Percentiles rank a stretch among this genome's conserved stretches.
These are phyloP conservation scores for Caerostris extrusa DNA, from an alignment of 1,140 invertebrate genomes.

Conservation along the genomic window DNA sequence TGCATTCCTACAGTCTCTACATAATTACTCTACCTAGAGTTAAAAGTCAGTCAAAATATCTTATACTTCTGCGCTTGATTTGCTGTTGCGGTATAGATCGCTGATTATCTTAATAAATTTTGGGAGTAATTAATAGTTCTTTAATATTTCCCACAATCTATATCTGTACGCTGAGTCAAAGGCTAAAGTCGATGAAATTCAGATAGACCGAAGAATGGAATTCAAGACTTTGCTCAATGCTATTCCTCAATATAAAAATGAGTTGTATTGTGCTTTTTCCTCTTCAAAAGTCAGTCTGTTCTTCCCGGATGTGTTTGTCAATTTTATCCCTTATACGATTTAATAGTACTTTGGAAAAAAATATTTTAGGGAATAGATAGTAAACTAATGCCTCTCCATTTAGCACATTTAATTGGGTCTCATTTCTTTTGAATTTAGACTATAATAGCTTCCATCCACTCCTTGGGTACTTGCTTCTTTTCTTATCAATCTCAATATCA, in stretches of 20 bases:
- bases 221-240: conserved; percentile 40
- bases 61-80: too few species aligned
- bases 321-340: neutral
- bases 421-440: conserved; percentile 28
- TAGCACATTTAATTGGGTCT: neutral
- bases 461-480: neutral
- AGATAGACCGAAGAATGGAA: too few species aligned
- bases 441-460: neutral
- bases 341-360: neutral
- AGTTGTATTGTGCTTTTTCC: neutral
- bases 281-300: conserved; percentile 20
- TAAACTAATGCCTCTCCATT: conserved; percentile 19
- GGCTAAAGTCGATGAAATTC: conserved; percentile 17
- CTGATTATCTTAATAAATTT: neutral
- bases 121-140: neutral
- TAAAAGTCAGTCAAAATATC: too few species aligned
- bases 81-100: too few species aligned
- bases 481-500: conserved; percentile 9
- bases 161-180: neutral
- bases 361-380: neutral
- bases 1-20: too few species aligned
- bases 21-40: too few species aligned
- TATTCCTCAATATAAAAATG: conserved; percentile 34
- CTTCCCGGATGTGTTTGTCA: conserved; percentile 9
- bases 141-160: conserved; percentile 35